Conservation (phyloP, 2,797 vertebrate species). For the Adrianichthys oophorus region DNA sequence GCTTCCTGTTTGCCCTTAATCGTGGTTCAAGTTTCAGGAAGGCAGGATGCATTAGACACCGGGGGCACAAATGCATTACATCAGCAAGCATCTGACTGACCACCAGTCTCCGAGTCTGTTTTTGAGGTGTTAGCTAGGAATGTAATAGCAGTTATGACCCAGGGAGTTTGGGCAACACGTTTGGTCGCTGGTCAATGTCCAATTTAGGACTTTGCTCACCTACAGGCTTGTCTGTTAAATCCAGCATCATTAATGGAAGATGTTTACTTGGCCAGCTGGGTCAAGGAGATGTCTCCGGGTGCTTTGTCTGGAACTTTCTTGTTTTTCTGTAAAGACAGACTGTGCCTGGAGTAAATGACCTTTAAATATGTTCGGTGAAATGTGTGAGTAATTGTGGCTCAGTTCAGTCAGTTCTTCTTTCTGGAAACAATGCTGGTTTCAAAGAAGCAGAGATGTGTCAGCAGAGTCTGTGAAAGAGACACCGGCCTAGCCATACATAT, state of each 20-base stretch:
- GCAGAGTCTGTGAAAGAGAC: too few species aligned
- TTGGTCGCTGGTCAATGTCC: neutral
- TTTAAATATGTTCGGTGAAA: neutral
- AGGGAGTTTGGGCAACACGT: conserved; percentile 11
- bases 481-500: too few species aligned
- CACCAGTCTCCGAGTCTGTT: conserved; percentile 14
- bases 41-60: conserved; percentile 71
- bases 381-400: neutral
- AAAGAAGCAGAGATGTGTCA: too few species aligned
- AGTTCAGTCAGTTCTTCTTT: neutral
- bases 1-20: conserved; percentile 73
- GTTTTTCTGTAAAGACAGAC: too few species aligned
- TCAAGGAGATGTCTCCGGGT: neutral
- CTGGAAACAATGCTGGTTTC: too few species aligned
- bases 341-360: neutral
- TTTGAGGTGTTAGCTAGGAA: conserved; percentile 13
- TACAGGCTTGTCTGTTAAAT: too few species aligned
- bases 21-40: conserved; percentile 81
- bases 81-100: conserved; percentile 52
- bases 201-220: neutral
- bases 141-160: conserved; percentile 5
- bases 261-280: neutral
- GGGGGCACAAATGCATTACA: conserved; percentile 43
- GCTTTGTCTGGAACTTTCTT: neutral
- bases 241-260: neutral